Conservation (phyloP, 2,113 vertebrate species). For the Porphyrio hochstetteri region DNA sequence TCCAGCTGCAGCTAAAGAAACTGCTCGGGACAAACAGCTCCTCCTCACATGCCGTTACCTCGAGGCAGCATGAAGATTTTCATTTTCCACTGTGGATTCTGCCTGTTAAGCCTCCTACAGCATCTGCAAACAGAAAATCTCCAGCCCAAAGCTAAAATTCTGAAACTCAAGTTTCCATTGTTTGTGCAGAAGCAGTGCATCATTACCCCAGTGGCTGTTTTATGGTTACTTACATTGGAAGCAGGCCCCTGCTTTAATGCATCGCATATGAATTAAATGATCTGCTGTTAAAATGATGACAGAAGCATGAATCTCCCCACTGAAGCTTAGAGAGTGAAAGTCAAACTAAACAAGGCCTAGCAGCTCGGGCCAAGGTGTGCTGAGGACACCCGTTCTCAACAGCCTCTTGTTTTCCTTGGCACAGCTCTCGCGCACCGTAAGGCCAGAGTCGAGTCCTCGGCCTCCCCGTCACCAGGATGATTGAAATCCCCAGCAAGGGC, state of each 20-base stretch:
- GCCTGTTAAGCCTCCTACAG: background rate
- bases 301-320: conserved; percentile 44
- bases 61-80: background rate
- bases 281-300: conserved; percentile 24
- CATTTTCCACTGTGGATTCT: background rate
- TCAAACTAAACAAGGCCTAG: background rate
- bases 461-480: conserved; percentile 49
- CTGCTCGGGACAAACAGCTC: background rate
- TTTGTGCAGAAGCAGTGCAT: background rate
- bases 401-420: conserved; percentile 57
- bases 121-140: background rate
- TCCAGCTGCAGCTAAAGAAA: background rate
- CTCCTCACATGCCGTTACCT: background rate
- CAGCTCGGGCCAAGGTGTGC: conserved; percentile 20
- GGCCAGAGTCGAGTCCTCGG: conserved; percentile 36
- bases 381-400: conserved; percentile 58
- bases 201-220: background rate
- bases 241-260: background rate
- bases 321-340: conserved; percentile 19
- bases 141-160: background rate
- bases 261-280: conserved; percentile 36
- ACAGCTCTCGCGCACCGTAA: background rate
- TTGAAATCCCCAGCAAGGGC: conserved; percentile 48
- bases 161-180: background rate
- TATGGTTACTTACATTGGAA: conserved; percentile 19